Conservation (phyloP, 2,797 vertebrate genomes). For the Sarcophilus harrisii region DNA sequence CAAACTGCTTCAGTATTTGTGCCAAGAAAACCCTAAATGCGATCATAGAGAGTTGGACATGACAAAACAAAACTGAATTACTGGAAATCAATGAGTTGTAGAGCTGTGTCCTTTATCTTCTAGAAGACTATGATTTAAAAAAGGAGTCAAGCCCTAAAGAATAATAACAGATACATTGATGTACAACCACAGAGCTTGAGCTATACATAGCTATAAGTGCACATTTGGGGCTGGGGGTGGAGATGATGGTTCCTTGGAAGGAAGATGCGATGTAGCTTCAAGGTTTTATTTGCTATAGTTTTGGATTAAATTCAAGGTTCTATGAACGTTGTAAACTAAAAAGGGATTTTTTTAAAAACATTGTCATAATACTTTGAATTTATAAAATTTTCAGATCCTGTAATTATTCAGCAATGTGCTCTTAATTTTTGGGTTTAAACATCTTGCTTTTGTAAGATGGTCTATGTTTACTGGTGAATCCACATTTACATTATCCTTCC, state of each 20-base stretch:
- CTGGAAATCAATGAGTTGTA: slow-evolving; percentile 14
- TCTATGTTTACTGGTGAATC: slow-evolving; percentile 24
- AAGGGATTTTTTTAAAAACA: slow-evolving; percentile 39
- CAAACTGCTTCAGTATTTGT: background rate
- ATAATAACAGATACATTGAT: background rate
- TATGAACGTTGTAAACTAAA: slow-evolving; percentile 67
- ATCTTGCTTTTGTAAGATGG: background rate
- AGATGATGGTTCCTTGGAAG: slow-evolving; percentile 56
- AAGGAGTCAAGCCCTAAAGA: background rate
- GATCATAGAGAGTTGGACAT: background rate
- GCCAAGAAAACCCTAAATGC: background rate
- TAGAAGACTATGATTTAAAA: fast-evolving
- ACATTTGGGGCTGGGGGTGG: slow-evolving; percentile 73
- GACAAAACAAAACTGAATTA: background rate
- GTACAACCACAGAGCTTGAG: slow-evolving; percentile 36
- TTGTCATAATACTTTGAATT: slow-evolving; percentile 61
- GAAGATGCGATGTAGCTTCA: slow-evolving; percentile 65
- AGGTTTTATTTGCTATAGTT: slow-evolving; percentile 56
- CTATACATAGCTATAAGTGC: slow-evolving; percentile 64
- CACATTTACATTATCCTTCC: slow-evolving; percentile 2
- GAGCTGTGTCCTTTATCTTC: background rate
- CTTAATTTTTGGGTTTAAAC: slow-evolving; percentile 37
- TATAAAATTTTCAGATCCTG: slow-evolving; percentile 38
- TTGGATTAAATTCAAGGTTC: slow-evolving; percentile 67
- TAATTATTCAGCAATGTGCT: slow-evolving; percentile 46